Percentiles rank a stretch among this genome's conserved stretches.
phyloP scores from a whole-genome alignment of 2,888 invertebrate species.

The Romanomermis culicivorax region DNA sequence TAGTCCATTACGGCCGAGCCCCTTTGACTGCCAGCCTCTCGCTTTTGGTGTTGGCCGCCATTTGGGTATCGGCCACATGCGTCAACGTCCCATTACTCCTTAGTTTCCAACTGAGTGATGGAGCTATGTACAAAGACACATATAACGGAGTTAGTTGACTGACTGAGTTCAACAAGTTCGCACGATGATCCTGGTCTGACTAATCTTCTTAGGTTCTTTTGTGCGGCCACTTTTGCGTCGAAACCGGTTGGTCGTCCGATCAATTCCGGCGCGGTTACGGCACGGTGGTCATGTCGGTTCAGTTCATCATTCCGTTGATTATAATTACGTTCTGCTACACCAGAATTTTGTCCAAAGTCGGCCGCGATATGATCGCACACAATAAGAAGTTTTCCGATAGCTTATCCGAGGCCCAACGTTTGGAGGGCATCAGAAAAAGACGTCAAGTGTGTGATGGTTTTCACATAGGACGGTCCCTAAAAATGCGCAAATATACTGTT shows the following conservation, averaged over 20 bases:
- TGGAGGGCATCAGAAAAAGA: constrained; percentile 42
- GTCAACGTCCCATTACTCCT: constrained; percentile 26
- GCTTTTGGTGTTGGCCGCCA: constrained; percentile 16
- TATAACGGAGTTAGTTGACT: no score
- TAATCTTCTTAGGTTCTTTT: constrained; percentile 16
- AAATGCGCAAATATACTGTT: no score
- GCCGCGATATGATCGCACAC: constrained; percentile 6
- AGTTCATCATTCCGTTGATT: constrained; percentile 72
- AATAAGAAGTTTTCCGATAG: constrained; percentile 3
- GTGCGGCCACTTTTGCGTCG: constrained; percentile 35
- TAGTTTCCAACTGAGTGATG: constrained; percentile 23
- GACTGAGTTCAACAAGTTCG: no score
- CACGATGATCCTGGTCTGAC: no score
- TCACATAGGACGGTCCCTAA: no score
- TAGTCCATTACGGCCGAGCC: constrained; percentile 22
- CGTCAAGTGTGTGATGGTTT: no score
- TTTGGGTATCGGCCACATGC: constrained; percentile 23
- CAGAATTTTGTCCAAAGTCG: constrained; percentile 32
- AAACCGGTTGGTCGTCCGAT: constrained; percentile 57
- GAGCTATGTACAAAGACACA: constrained; percentile 11
- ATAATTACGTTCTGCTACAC: constrained; percentile 81
- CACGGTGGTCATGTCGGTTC: constrained; percentile 58
- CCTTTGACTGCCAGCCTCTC: constrained; percentile 15
- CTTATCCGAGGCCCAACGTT: neutral
- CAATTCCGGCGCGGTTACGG: constrained; percentile 55